These are phyloP conservation scores for Procambarus virginalis DNA, from an alignment of 1,140 invertebrate species.

Conservation along the genomic window DNA sequence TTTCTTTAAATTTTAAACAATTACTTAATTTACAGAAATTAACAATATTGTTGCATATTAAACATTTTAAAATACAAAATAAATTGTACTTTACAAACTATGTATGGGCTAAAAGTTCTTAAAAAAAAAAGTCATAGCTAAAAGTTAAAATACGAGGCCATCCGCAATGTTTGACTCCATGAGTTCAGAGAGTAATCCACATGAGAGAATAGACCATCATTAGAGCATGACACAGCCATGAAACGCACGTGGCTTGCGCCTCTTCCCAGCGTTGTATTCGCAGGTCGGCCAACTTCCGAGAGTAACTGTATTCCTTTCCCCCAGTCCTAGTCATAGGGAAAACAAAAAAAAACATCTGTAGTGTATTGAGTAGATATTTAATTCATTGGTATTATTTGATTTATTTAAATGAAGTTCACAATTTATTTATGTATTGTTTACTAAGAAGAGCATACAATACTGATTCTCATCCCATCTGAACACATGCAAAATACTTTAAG, in stretches of 20 bases:
- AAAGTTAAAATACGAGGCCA: neutral
- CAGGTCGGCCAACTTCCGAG: neutral
- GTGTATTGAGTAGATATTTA: too few species aligned
- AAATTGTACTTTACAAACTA: neutral
- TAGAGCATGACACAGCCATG: slow-evolving; percentile 46
- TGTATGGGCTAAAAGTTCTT: neutral
- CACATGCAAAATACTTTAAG: too few species aligned
- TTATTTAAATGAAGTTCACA: neutral
- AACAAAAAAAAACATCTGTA: neutral
- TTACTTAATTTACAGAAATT: neutral
- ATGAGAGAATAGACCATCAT: slow-evolving; percentile 30
- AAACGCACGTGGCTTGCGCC: neutral
- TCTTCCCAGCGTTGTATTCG: slow-evolving; percentile 14
- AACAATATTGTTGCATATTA: neutral
- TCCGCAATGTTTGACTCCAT: neutral
- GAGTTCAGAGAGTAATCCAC: slow-evolving; percentile 45
- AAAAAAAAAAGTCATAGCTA: neutral
- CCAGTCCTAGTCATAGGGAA: neutral
- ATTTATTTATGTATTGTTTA: neutral
- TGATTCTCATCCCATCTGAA: too few species aligned
- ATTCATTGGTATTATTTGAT: too few species aligned
- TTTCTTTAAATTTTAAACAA: neutral
- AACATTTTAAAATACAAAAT: neutral
- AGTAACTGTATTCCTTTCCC: slow-evolving; percentile 12
- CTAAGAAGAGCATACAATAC: too few species aligned